A percentile compares a stretch with the other conserved stretches of the same genome.
phyloP scores from a whole-genome alignment of 2,113 vertebrate genomes.

The Petrocephalus zakoni region DNA sequence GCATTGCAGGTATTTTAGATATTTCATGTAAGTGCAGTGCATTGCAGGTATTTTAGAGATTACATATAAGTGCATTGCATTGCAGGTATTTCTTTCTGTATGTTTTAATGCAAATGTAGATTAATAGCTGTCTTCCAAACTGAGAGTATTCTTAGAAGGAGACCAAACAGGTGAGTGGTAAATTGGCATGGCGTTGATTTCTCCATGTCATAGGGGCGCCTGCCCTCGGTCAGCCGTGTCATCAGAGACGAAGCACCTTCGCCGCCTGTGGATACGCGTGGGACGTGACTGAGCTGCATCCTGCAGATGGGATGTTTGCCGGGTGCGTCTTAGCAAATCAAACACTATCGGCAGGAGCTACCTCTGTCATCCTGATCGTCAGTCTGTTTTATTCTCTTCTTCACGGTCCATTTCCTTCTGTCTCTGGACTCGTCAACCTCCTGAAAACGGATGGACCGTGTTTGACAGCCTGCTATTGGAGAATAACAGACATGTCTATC shows the following conservation, averaged over 20 bases:
- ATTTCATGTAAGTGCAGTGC: too few species aligned
- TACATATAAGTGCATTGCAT: too few species aligned
- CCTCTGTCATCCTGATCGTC: not conserved
- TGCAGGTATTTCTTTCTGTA: not conserved
- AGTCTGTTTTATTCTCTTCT: not conserved
- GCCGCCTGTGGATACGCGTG: not conserved
- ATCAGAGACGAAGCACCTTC: not conserved
- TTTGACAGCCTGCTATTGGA: not conserved
- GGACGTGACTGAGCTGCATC: not conserved
- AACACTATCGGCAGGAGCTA: not conserved
- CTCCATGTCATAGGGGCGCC: not conserved
- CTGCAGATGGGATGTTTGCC: not conserved
- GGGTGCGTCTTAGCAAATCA: not conserved
- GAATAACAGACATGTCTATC: not conserved
- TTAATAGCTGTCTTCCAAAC: not conserved
- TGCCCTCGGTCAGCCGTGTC: not conserved
- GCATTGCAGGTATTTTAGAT: not conserved
- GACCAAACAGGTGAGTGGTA: not conserved
- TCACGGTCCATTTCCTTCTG: not conserved
- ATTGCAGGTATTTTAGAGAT: not conserved
- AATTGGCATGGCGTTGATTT: not conserved
- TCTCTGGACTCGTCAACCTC: not conserved
- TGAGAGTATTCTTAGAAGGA: not conserved
- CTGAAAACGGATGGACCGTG: not conserved
- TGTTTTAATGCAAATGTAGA: not conserved